Evolutionary conservation across 2,888 invertebrate genomes (phyloP), one percentile per base, ranked within the genome.

Genomic region (Steinernema hermaphroditum): DNA sequence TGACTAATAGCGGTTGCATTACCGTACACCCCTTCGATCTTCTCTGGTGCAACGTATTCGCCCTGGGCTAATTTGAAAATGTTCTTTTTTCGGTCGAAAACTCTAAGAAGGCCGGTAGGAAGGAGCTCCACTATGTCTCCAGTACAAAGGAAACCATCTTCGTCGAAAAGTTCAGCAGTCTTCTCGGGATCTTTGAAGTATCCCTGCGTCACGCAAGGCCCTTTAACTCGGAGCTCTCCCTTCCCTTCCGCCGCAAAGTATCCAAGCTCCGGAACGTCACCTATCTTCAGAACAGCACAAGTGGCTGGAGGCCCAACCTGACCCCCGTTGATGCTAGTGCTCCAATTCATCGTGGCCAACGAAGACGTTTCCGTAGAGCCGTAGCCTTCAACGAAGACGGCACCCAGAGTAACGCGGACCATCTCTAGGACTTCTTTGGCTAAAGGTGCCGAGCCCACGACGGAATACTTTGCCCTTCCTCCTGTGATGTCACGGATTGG

Each of bases 381-480:
- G 12, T 37, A 37, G 37, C 81, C 81, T 54, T 80, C 81, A 12
- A 81, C 32, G 16, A 80, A 72, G 12, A 29, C 8, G 70, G 71
- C 69, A 1, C 72, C 69, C 22, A 72, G 83, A 75, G 84, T 85
- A 71, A 85, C 86, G 50, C 87, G 77, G 41, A 12, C 12, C 44
- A 43, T 16, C 27, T 69, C 69, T 6, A 72, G 69, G 19, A 96
- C 94, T 87, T 92, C 93, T 71, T 93, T 93, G 57, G 94, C 93
- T 70, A 96, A 90, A 0, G 96, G 96, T 0, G 37, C 37, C 37
- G 37, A 37, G 4, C 37, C 37, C 12, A 37, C 37, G 37, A 37
- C 37, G 96, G 0, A 96, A 79, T 96, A 90, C 79, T 94, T 91
- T 70, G 96, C 89, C 76, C 92, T 90, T 1, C 96, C 96, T 27